Evolutionary conservation across 2,888 invertebrate genomes (phyloP).

Genomic region (Tachystola acroxantha): DNA sequence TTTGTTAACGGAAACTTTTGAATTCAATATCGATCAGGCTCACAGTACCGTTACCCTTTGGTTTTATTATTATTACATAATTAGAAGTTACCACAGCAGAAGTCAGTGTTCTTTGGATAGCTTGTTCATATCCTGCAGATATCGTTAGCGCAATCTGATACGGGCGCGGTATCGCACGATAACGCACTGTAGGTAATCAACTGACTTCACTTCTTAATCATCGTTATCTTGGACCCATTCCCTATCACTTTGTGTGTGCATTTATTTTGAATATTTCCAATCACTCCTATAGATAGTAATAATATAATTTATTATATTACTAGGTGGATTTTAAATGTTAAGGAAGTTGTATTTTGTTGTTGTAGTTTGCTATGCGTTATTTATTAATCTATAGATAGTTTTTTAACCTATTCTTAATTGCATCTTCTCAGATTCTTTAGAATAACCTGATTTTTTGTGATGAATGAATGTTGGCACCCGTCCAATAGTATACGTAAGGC

Average conservation of each 20-base stretch:
- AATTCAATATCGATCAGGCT: no score
- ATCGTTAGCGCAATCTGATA: constrained; percentile 47
- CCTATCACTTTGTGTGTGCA: not conserved
- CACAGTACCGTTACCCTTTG: no score
- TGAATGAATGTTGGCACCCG: constrained; percentile 29
- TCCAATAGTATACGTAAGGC: constrained; percentile 23
- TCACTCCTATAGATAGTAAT: no score
- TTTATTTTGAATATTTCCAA: not conserved
- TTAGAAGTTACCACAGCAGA: not conserved
- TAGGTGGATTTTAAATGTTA: no score
- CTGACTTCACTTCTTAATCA: constrained; percentile 39
- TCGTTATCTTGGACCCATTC: constrained; percentile 21
- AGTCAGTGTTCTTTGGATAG: constrained; percentile 16
- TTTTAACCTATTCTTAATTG: no score
- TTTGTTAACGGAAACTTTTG: no score
- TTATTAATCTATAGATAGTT: no score
- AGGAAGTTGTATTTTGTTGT: no score
- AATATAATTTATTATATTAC: no score
- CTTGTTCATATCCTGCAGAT: constrained; percentile 22
- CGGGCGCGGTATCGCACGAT: constrained; percentile 37
- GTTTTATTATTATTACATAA: no score
- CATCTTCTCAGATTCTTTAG: not conserved
- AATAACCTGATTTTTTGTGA: constrained; percentile 7
- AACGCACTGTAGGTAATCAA: constrained; percentile 37
- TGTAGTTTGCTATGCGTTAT: no score